A percentile compares a stretch with the other conserved stretches of the same genome.
These are phyloP conservation scores for Semaprochilodus insignis DNA, from an alignment of 2,797 vertebrate genomes.

Conservation along the genomic window DNA sequence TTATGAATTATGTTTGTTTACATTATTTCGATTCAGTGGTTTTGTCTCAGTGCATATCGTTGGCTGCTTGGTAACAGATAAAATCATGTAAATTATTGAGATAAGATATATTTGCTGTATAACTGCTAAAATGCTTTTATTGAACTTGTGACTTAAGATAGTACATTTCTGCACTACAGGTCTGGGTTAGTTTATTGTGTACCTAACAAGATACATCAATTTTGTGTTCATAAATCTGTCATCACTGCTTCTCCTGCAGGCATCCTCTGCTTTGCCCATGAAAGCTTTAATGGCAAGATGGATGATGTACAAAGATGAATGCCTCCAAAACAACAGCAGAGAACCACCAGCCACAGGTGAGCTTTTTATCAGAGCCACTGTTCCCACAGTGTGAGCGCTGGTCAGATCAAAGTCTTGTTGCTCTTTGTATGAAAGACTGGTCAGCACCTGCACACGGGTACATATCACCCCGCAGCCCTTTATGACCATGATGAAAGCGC, in stretches of 20 bases:
- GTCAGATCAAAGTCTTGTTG: conserved; percentile 10
- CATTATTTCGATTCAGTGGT: too few relatives aligned
- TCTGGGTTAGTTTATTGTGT: too few relatives aligned
- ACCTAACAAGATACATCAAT: not conserved
- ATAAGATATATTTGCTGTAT: too few relatives aligned
- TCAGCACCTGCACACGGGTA: not conserved
- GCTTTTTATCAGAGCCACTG: conserved; percentile 19
- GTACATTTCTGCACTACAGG: too few relatives aligned
- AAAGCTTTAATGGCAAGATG: conserved; percentile 85
- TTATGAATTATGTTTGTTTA: too few relatives aligned
- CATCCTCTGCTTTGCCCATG: conserved; percentile 78
- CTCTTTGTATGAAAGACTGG: not conserved
- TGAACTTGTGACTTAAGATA: too few relatives aligned
- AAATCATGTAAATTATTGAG: too few relatives aligned
- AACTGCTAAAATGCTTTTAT: too few relatives aligned
- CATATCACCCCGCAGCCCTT: not conserved
- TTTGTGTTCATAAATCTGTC: not conserved
- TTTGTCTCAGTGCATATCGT: too few relatives aligned
- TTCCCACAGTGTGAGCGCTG: not conserved
- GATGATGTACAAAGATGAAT: conserved; percentile 87
- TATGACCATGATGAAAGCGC: conserved; percentile 20
- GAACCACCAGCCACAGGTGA: conserved; percentile 81
- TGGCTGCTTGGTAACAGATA: too few relatives aligned
- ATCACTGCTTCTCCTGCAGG: conserved; percentile 65
- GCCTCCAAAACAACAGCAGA: conserved; percentile 84